Evolutionary conservation across 2,113 vertebrate species (phyloP), one percentile per base, ranked within the genome.

Genomic region (Leptosomus discolor): DNA sequence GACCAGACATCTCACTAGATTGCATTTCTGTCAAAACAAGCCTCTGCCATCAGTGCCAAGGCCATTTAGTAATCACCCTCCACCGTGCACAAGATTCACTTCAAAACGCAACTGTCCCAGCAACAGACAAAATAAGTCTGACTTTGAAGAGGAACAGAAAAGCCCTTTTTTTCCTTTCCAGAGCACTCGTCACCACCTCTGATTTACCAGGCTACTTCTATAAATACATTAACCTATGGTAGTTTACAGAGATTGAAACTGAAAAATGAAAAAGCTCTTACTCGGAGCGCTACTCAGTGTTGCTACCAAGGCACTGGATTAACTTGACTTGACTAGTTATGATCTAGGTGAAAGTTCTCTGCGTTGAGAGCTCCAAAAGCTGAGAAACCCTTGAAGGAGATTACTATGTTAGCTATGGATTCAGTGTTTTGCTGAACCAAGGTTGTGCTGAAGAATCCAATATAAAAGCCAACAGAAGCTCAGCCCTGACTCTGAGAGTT

Each of bases 391-490:
- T 75, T 81, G 36, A 76, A 82, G 61, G 34, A 75, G 61, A 58
- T 61, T n/a, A 51, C 27, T 71, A 0, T 2, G 37, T 43, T 85
- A 70, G 58, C 37, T 54, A 26, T 4, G 75, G 78, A n/a, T 61
- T 83, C 70, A 61, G 34, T 5, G 15, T 56, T 88, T 58, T 65
- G 48, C 50, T 79, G 61, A 83, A 88, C 71, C 58, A 45, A 79
- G 63, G 37, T n/a, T 2, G 2, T 39, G 68, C 36, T 4, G 7
- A 78, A 65, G 56, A 94, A 87, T 46, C 8, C 29, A 74, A 81
- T 65, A 84, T 8, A 91, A 92, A 94, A 95, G 43, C 39, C 81
- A 64, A 75, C 27, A 85, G 57, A 86, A 79, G 83, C 56, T 85
- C 73, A 87, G 27, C 48, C 39, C 36, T 65, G 22, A 51, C 43